Percentiles rank a stretch among this genome's conserved stretches.
phyloP scores from a whole-genome alignment of 1,140 invertebrate species.

The Lucilia sericata region DNA sequence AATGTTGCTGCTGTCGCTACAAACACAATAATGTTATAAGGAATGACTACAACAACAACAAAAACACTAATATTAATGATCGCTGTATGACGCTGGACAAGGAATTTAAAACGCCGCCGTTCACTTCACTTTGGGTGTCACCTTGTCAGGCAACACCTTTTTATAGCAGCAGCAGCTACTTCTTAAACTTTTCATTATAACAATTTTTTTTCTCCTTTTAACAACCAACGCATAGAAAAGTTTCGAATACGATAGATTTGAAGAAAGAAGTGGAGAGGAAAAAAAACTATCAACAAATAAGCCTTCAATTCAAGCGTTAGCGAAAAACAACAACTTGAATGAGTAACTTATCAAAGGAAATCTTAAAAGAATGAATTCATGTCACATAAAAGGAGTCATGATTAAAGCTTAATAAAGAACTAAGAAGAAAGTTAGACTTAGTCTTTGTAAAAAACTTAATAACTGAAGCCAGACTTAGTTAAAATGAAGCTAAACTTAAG shows the following conservation, averaged over 20 bases:
- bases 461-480: no score
- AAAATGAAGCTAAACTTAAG: no score
- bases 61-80: not conserved
- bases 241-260: no score
- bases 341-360: no score
- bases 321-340: not conserved
- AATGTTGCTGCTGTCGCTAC: no score
- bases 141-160: slow-evolving; percentile 40
- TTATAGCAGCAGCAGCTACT: not conserved
- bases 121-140: slow-evolving; percentile 34
- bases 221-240: slow-evolving; percentile 9
- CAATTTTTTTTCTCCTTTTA: no score
- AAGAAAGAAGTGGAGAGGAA: not conserved
- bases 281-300: not conserved
- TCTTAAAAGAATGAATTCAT: no score
- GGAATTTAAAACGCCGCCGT: not conserved
- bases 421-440: no score
- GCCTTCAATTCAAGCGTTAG: not conserved
- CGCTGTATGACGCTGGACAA: not conserved
- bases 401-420: no score
- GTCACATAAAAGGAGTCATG: no score
- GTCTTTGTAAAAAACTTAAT: no score
- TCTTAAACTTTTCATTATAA: not conserved
- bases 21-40: no score
- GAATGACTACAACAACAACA: not conserved